Evolutionary conservation across 2,113 vertebrate species (phyloP), one percentile per base, ranked within the genome.

Genomic region (Illadopsis cleaveri): DNA sequence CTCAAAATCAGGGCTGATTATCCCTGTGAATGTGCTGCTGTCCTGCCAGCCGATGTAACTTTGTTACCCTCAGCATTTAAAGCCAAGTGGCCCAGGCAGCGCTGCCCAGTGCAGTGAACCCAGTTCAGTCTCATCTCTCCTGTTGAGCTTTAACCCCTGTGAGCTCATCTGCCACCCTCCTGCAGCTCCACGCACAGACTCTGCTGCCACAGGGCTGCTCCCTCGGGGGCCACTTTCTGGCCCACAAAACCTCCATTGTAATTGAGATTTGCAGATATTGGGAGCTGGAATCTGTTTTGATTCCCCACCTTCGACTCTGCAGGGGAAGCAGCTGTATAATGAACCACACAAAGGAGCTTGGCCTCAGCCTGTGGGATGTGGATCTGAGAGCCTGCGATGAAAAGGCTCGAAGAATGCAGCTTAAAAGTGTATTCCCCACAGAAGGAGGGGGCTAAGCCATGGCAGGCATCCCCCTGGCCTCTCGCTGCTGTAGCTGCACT

Each of bases 1-100:
- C 25, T 37, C 50, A 57, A 40, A 57, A 78, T 35, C 15, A 73
- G 21, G 0, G 0, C 31, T 44, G 69, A 24, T 81, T n/a, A 12
- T 44, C 28, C 4, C 0, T 3, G 21, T 14, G 37, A 53, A 42
- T 0, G 0, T 84, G 54, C 50, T 1, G 0, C 72, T 64, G 68
- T 71, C n/a, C 66, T 57, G 38, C 0, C 0, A 75, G 76, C n/a
- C 4, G 3, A 25, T 33, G 35, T 6, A 71, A 53, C 58, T 51
- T 22, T 5, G 1, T 24, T 60, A 47, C 16, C 13, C 21, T 30
- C 12, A 27, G 12, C 5, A 1, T 22, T 40, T 21, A n/a, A 64
- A 73, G 57, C 35, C 2, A 1, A n/a, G 57, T 24, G 56, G 44
- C 25, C 22, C 33, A 33, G 83, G 6, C 7, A 10, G 69, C 2